These are phyloP conservation scores for Enteromius argenteus DNA, from an alignment of 2,797 vertebrate genomes.

Conservation along the genomic window DNA sequence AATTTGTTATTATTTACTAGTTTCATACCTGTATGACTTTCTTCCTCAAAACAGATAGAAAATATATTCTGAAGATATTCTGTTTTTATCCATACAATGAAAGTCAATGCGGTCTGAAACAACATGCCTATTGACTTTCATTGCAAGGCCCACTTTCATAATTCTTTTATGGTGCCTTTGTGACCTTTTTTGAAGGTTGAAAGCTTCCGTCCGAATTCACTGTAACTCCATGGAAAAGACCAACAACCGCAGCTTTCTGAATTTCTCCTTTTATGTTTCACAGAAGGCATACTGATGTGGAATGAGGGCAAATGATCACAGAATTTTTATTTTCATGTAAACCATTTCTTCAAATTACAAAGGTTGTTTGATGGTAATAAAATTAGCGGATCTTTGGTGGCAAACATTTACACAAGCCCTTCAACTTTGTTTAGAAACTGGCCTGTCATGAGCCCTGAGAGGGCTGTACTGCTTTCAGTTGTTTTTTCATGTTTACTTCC, in stretches of 20 bases:
- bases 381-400: slow-evolving; percentile 56
- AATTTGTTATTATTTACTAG: background rate
- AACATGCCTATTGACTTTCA: slow-evolving; percentile 17
- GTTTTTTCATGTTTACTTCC: slow-evolving; percentile 69
- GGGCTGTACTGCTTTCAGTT: slow-evolving; percentile 59
- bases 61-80: background rate
- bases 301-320: background rate
- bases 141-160: slow-evolving; percentile 1
- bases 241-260: background rate
- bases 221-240: background rate
- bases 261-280: slow-evolving; percentile 1
- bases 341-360: background rate
- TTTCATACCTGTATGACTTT: slow-evolving; percentile 8
- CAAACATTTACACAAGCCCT: slow-evolving; percentile 57
- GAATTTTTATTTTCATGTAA: background rate
- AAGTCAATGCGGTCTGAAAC: slow-evolving; percentile 14
- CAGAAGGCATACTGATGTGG: background rate
- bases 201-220: background rate
- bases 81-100: background rate
- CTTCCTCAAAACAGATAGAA: background rate
- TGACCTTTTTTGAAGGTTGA: slow-evolving; percentile 8
- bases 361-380: slow-evolving; percentile 3
- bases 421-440: slow-evolving; percentile 66
- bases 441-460: slow-evolving; percentile 55
- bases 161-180: slow-evolving; percentile 11